Evolutionary conservation across 2,113 vertebrate species (phyloP).

Genomic region (Sprattus sprattus): DNA sequence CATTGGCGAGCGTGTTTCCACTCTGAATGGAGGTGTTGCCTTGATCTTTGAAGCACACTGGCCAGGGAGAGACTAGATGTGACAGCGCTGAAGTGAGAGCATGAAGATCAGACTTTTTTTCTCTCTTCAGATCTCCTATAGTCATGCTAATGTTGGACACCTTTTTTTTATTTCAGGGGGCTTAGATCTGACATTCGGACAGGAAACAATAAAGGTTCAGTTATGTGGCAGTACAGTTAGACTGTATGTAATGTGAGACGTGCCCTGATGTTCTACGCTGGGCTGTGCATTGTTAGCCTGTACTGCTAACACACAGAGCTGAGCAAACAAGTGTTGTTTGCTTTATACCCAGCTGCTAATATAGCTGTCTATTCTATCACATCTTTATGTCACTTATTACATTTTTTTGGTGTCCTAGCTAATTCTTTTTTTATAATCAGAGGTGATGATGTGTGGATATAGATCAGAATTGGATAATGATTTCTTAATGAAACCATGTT

Average conservation of each 20-base stretch:
- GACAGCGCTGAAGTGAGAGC: conserved; percentile 42
- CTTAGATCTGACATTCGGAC: not conserved
- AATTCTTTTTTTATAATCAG: not conserved
- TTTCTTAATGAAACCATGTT: not conserved
- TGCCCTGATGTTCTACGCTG: not conserved
- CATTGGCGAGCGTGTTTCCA: conserved; percentile 25
- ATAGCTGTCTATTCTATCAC: not conserved
- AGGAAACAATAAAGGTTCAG: conserved; percentile 35
- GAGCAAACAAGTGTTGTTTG: not conserved
- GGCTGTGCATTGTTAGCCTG: not conserved
- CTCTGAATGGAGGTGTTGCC: conserved; percentile 44
- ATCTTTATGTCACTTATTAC: not conserved
- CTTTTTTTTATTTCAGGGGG: conserved; percentile 6
- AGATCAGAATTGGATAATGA: not conserved
- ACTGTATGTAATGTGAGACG: not conserved
- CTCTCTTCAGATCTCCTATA: conserved; percentile 19
- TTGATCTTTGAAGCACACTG: conserved; percentile 39
- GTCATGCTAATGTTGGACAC: conserved; percentile 47
- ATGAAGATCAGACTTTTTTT: conserved; percentile 15
- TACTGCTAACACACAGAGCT: too few species aligned
- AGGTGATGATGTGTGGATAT: not conserved
- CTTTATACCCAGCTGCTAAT: not conserved
- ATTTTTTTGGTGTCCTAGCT: not conserved
- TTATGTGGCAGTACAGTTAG: not conserved
- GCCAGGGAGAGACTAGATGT: conserved; percentile 27